Evolutionary conservation across 2,888 invertebrate species (phyloP).

Genomic region (Scaptomyza flava): DNA sequence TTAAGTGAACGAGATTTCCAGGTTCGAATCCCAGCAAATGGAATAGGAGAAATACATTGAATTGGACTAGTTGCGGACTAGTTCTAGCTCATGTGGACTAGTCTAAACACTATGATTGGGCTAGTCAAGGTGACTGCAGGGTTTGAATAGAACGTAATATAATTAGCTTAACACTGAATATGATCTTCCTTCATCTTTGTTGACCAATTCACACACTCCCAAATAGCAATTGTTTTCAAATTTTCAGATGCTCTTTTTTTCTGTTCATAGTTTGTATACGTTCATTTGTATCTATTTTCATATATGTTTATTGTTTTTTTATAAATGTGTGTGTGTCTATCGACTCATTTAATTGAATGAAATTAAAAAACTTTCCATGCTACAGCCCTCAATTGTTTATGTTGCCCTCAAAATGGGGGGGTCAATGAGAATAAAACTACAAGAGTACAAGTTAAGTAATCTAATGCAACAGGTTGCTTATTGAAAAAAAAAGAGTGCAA

Average conservation of each 20-base stretch:
- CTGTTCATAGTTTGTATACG: not conserved
- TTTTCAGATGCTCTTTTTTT: conserved; percentile 5
- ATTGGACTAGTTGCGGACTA: too few species aligned
- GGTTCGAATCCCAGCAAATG: too few species aligned
- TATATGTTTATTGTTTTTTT: not conserved
- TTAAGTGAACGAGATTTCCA: too few species aligned
- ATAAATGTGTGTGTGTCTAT: not conserved
- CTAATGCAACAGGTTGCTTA: not conserved
- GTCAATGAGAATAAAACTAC: conserved; percentile 5
- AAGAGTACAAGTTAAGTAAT: not conserved
- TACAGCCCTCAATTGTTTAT: conserved; percentile 17
- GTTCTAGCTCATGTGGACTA: too few species aligned
- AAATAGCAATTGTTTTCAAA: conserved; percentile 27
- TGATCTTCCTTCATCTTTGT: conserved; percentile 31
- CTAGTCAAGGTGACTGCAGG: too few species aligned
- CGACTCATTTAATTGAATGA: conserved; percentile 42
- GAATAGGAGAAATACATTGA: too few species aligned
- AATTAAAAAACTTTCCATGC: conserved; percentile 52
- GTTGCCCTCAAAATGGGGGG: conserved; percentile 19
- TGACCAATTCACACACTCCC: conserved; percentile 17
- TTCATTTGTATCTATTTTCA: conserved; percentile 3
- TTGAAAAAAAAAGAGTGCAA: not conserved
- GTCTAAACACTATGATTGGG: too few species aligned
- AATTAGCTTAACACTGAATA: not conserved
- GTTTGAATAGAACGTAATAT: too few species aligned